Evolutionary conservation across 2,113 vertebrate species (phyloP).

Genomic region (Columbina picui): DNA sequence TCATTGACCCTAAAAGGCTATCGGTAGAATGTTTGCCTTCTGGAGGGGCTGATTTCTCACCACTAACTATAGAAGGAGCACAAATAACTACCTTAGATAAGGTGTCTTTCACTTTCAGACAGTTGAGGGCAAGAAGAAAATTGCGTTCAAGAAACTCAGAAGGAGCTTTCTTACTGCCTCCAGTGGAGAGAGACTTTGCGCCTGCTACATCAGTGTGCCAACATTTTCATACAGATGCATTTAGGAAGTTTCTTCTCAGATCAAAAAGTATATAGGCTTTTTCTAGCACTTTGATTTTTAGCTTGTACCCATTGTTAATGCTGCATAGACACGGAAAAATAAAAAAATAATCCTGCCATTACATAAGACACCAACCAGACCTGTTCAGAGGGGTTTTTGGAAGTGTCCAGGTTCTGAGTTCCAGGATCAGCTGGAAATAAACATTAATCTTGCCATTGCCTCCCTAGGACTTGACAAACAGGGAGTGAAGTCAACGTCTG

Average conservation of each 20-base stretch:
- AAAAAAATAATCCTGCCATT: not conserved
- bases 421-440: conserved; percentile 46
- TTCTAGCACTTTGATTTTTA: not conserved
- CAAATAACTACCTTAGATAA: not conserved
- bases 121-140: not conserved
- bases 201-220: not conserved
- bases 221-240: not conserved
- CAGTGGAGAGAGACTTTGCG: not conserved
- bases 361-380: not conserved
- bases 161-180: not conserved
- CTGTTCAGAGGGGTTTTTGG: not conserved
- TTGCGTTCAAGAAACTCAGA: not conserved
- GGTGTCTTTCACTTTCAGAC: not conserved
- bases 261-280: not conserved
- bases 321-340: not conserved
- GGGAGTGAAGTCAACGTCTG: conserved; percentile 1
- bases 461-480: conserved; percentile 45
- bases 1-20: conserved; percentile 22
- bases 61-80: not conserved
- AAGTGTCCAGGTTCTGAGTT: not conserved
- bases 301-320: not conserved
- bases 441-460: conserved; percentile 52
- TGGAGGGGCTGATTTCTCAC: not conserved
- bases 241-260: not conserved
- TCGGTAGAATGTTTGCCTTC: not conserved